Percentiles rank a stretch among this genome's conserved stretches.
Evolutionary conservation across 2,888 invertebrate genomes (phyloP).

Genomic region (Cerceris ruficornis): DNA sequence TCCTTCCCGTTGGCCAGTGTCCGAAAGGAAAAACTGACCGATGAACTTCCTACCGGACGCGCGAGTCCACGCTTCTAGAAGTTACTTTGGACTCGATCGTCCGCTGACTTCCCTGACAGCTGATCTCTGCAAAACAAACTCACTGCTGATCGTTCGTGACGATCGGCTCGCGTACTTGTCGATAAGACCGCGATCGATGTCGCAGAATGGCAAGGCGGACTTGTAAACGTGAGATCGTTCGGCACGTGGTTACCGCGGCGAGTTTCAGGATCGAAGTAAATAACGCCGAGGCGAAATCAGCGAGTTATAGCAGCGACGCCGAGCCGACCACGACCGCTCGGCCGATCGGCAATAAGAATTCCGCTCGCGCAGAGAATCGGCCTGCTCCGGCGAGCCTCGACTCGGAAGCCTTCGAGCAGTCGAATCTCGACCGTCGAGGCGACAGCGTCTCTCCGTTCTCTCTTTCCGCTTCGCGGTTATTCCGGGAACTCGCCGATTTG

Average conservation of each 20-base stretch:
- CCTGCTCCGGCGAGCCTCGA: not conserved
- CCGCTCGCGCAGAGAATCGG: constrained; percentile 32
- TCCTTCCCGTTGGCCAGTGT: not conserved
- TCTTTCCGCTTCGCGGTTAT: not conserved
- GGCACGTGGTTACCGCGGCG: constrained; percentile 42
- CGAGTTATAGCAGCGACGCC: constrained; percentile 50
- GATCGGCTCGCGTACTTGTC: not conserved
- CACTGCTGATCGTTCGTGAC: not conserved
- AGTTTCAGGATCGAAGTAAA: constrained; percentile 57
- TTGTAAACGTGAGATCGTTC: constrained; percentile 15
- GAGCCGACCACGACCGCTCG: constrained; percentile 47
- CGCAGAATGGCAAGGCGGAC: not conserved
- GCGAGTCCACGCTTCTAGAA: not conserved
- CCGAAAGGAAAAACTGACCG: not conserved
- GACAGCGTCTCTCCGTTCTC: constrained; percentile 2
- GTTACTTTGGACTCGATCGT: not conserved
- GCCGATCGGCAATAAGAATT: constrained; percentile 37
- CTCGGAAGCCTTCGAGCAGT: constrained; percentile 21
- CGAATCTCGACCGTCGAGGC: constrained; percentile 29
- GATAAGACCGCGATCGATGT: constrained; percentile 5
- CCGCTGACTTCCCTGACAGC: not conserved
- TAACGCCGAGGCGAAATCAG: constrained; percentile 49
- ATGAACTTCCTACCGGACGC: not conserved
- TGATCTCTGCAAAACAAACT: no score
- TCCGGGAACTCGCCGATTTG: no score